Base-by-base conservation (phyloP, 2,797 vertebrate species). In the Gadopsis marmoratus region DNA sequence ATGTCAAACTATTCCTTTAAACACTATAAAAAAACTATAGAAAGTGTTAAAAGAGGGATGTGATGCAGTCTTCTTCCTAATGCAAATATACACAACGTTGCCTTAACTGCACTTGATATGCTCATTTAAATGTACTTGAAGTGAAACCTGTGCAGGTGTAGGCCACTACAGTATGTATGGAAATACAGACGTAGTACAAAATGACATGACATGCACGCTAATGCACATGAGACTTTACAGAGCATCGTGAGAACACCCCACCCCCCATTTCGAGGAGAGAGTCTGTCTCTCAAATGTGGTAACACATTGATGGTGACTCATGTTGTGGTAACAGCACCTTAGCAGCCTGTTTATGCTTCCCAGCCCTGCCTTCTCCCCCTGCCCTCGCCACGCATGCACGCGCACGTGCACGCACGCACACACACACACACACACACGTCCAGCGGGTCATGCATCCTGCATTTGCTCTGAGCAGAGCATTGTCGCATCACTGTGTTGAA, bases 301-400 rank as follows among this genome's bases (percentile, higher is more conserved):
- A 89, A 86, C 86, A 92, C 81, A 84, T 35, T 72, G 79, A 77
- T 8, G 64, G 86, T 88, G 90, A 91, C 78, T 88, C 87, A 88
- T 82, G 71, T 81, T 73, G 82, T 84, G 78, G 65, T 86, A 84
- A 85, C 85, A 84, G 81, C 78, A 71, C 81, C 79, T 71, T 67
- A 62, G 68, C 83, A 86, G 90, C 87, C 67, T 88, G 85, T 80
- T 84, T 74, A 79, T 61, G 77, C 82, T 85, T 81, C 70, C 78
- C 77, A 74, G 59, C 0, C 58, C 70, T 70, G 64, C 60, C 45
- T 71, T 5, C 63, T 17, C 9, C 31, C 37, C 37, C 56, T 16
- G n/a, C 56, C 50, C 68, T 37, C 41, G 53, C 33, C 47, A 53
- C 7, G 35, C 43, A 64, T n/a, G n/a, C n/a, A n/a, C n/a, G n/a